A percentile compares a stretch with the other conserved stretches of the same genome.
Evolutionary conservation across 2,113 vertebrate species (phyloP).

Genomic region (Oreotrochilus melanogaster): DNA sequence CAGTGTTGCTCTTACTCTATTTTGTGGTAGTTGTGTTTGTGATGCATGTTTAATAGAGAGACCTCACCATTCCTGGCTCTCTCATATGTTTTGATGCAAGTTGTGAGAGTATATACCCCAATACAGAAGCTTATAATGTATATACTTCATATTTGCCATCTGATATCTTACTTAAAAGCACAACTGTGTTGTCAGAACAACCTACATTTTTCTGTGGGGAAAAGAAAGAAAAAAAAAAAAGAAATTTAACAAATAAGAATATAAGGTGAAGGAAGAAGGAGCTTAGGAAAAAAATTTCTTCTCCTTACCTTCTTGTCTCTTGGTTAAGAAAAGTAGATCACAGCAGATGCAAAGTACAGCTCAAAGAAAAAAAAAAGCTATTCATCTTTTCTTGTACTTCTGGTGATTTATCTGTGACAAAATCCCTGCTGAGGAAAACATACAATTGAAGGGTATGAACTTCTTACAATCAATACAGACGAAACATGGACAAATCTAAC

Average conservation of each 20-base stretch:
- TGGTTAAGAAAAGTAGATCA: slow-evolving; percentile 13
- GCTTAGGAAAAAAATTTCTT: neutral
- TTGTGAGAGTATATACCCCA: neutral
- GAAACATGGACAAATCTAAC: neutral
- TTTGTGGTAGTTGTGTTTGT: neutral
- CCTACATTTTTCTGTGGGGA: neutral
- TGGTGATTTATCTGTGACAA: neutral
- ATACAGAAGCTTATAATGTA: neutral
- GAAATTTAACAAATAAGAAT: neutral
- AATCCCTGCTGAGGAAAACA: neutral
- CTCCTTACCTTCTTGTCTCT: neutral
- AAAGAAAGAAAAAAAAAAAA: neutral
- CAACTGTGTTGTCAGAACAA: neutral
- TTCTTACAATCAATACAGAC: neutral
- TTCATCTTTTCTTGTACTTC: neutral
- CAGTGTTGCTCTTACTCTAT: neutral
- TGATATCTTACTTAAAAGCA: neutral
- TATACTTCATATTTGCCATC: neutral
- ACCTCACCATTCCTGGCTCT: neutral
- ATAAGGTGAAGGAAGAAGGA: neutral
- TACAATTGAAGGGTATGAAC: neutral
- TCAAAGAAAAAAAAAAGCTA: neutral
- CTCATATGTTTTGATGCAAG: neutral
- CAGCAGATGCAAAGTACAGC: neutral
- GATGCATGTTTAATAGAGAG: neutral